A percentile compares a stretch with the other conserved stretches of the same genome.
phyloP scores from a whole-genome alignment of 2,888 invertebrate species.

The Pseudococcus longispinus region DNA sequence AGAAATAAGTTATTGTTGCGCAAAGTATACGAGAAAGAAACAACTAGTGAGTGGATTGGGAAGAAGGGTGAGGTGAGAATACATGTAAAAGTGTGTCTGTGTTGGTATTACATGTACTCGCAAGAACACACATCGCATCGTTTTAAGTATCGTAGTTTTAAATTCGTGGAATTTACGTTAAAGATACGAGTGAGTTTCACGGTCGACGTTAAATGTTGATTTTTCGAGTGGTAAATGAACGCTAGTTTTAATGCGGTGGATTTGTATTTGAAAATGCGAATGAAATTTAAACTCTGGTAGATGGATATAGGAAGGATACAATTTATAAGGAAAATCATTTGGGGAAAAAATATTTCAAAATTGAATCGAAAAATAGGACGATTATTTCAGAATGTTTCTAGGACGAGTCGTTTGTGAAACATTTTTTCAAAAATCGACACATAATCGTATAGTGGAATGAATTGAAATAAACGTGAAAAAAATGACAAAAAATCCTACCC shows the following conservation, averaged over 20 bases:
- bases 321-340: background rate
- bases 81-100: background rate
- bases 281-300: background rate
- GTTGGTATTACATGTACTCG: background rate
- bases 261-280: background rate
- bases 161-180: background rate
- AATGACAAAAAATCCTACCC: no score
- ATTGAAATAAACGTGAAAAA: no score
- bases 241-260: background rate
- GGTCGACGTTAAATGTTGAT: conserved; percentile 13
- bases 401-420: no score
- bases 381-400: background rate
- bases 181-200: background rate
- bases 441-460: no score
- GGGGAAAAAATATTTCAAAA: background rate
- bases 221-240: conserved; percentile 13
- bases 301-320: background rate
- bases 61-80: background rate
- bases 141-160: background rate
- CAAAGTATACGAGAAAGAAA: background rate
- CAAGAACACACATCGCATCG: background rate
- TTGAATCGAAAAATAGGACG: background rate
- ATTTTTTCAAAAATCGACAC: no score
- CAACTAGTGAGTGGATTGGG: background rate
- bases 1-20: conserved; percentile 37